Evolutionary conservation across 2,113 vertebrate genomes (phyloP), one percentile per base, ranked within the genome.

Genomic region (Salminus brasiliensis): DNA sequence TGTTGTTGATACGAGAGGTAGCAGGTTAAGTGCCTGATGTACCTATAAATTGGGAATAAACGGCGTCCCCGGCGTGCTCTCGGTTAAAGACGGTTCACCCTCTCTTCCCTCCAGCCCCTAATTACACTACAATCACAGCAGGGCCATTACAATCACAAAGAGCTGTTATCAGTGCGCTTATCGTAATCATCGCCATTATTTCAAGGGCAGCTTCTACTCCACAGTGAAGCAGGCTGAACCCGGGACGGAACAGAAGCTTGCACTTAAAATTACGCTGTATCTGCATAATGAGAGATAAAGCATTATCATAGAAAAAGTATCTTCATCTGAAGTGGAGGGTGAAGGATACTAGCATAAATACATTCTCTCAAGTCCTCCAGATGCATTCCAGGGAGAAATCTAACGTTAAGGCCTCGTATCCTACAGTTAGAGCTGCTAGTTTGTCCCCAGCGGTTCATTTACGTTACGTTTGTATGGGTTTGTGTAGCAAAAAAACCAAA

Each of bases 121-220:
- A 77, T 77, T 53, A 55, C 32, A 3, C 49, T 30, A 49, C 63
- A 68, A 77, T 77, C 74, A 55, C 18, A 30, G 74, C n/a, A 16
- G 27, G 4, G 63, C 74, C 52, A 43, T 68, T 43, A 39, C 25
- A 68, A 68, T 77, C 74, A 68, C 34, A 23, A 55, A 68, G 74
- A 39, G 47, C 63, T 57, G 47, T 43, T 76, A 76, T 66, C 74
- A 21, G 60, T 11, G 36, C 25, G 23, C 60, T 66, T 76, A 67
- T 27, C 32, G 0, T 29, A 76, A 67, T 76, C 74, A 34, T 49
- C 43, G 36, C 55, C 34, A 68, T 43, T 75, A 63, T 36, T 76
- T 76, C 74, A 53, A 18, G 62, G 49, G 39, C 74, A 52, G 72
- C 72, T 74, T 32, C 57, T 62, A 27, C 32, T 62, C 39, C 25